These are phyloP conservation scores for Hydrotaea diabolus DNA, from an alignment of 2,888 invertebrate species.

Conservation along the genomic window DNA sequence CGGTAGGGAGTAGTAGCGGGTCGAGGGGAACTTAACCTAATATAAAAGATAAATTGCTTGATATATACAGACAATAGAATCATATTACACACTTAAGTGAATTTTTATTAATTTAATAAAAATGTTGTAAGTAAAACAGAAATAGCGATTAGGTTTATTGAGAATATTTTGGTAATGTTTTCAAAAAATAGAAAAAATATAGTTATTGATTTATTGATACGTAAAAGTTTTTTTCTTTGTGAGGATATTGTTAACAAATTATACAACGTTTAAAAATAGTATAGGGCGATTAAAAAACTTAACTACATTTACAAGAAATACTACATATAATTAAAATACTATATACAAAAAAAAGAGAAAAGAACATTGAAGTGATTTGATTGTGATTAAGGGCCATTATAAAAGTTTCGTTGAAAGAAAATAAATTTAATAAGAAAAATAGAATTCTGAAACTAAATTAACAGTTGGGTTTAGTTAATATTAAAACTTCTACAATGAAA, in stretches of 20 bases:
- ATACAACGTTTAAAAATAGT: background rate
- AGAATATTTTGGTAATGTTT: background rate
- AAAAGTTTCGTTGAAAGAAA: too few species aligned
- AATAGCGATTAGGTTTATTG: background rate
- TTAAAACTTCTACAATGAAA: too few species aligned
- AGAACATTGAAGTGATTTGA: background rate
- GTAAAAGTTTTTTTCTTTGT: background rate
- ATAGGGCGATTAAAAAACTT: background rate
- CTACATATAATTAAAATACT: conserved; percentile 2
- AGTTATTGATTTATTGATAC: background rate
- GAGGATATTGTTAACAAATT: background rate
- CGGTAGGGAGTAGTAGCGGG: background rate
- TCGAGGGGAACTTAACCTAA: background rate
- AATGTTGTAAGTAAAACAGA: conserved; percentile 31
- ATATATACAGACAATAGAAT: conserved; percentile 29
- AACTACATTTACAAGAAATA: background rate
- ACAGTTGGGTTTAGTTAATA: background rate
- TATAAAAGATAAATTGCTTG: background rate
- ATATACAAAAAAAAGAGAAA: background rate
- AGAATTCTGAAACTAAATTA: background rate
- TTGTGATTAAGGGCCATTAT: background rate
- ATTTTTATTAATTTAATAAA: conserved; percentile 67
- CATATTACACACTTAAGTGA: conserved; percentile 20
- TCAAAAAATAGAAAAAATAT: background rate
- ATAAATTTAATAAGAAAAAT: too few species aligned